Evolutionary conservation across 2,113 vertebrate species (phyloP).

Genomic region (Pterophyllum scalare): DNA sequence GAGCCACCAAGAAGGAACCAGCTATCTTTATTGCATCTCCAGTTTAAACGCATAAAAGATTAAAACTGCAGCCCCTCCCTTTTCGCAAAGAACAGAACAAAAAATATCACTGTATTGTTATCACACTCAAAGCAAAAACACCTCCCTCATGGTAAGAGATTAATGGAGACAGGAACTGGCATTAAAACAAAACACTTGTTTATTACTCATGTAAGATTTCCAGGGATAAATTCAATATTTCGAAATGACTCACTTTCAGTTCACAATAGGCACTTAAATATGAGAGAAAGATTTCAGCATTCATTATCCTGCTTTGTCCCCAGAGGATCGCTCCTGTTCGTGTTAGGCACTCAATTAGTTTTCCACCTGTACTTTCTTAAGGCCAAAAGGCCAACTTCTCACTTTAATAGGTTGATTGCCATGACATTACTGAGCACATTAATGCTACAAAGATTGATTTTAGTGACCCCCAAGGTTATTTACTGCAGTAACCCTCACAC

Average conservation of each 20-base stretch:
- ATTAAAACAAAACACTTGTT: not conserved
- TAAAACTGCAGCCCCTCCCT: slow-evolving; percentile 8
- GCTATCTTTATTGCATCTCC: slow-evolving; percentile 52
- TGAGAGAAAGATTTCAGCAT: not conserved
- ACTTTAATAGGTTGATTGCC: not conserved
- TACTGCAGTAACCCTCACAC: not conserved
- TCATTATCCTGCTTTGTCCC: not conserved
- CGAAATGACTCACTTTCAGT: not conserved
- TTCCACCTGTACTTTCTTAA: not conserved
- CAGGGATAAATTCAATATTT: not conserved
- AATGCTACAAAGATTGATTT: not conserved
- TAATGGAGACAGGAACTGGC: not conserved
- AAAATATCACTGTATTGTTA: slow-evolving; percentile 5
- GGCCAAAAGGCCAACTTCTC: not conserved
- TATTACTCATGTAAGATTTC: not conserved
- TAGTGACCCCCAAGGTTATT: slow-evolving; percentile 2
- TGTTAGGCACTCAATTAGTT: slow-evolving; percentile 7
- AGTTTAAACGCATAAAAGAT: slow-evolving; percentile 40
- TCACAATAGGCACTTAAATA: not conserved
- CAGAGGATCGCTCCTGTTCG: not conserved
- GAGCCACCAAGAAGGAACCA: slow-evolving; percentile 40
- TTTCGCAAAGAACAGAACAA: slow-evolving; percentile 15
- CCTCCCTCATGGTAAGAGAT: not conserved
- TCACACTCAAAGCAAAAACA: not conserved
- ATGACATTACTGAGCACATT: not conserved